These are phyloP conservation scores for Encarsia formosa DNA, from an alignment of 2,888 invertebrate species.

Conservation along the genomic window DNA sequence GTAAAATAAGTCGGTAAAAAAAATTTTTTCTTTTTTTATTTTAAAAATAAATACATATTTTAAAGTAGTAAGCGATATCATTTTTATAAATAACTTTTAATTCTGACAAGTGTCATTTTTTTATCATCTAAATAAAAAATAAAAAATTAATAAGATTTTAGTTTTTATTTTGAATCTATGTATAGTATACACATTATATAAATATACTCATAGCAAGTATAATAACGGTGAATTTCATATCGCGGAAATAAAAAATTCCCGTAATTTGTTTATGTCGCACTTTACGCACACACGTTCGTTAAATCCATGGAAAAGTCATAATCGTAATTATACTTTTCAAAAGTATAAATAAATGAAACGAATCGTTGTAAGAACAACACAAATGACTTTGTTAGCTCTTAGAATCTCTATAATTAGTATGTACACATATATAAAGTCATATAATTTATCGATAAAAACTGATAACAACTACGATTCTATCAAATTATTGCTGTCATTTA, in stretches of 20 bases:
- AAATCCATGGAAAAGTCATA: slow-evolving; percentile 17
- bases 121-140: background rate
- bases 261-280: slow-evolving; percentile 26
- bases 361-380: slow-evolving; percentile 12
- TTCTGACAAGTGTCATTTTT: no score
- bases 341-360: slow-evolving; percentile 20
- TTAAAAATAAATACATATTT: slow-evolving; percentile 5
- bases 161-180: slow-evolving; percentile 11
- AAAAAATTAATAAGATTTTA: slow-evolving; percentile 6
- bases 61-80: slow-evolving; percentile 17
- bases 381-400: slow-evolving; percentile 16
- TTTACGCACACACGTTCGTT: slow-evolving; percentile 25
- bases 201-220: slow-evolving; percentile 5
- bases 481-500: slow-evolving; percentile 20
- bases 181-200: slow-evolving; percentile 6
- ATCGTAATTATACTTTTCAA: slow-evolving; percentile 21
- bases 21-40: slow-evolving; percentile 13
- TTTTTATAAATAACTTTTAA: slow-evolving; percentile 13
- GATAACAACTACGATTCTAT: slow-evolving; percentile 10
- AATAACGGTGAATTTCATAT: slow-evolving; percentile 17
- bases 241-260: slow-evolving; percentile 15
- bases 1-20: slow-evolving; percentile 13
- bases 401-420: slow-evolving; percentile 20
- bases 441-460: slow-evolving; percentile 12
- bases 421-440: slow-evolving; percentile 20